These are phyloP conservation scores for Percina caprodes DNA, from an alignment of 2,113 vertebrate species.

Conservation along the genomic window DNA sequence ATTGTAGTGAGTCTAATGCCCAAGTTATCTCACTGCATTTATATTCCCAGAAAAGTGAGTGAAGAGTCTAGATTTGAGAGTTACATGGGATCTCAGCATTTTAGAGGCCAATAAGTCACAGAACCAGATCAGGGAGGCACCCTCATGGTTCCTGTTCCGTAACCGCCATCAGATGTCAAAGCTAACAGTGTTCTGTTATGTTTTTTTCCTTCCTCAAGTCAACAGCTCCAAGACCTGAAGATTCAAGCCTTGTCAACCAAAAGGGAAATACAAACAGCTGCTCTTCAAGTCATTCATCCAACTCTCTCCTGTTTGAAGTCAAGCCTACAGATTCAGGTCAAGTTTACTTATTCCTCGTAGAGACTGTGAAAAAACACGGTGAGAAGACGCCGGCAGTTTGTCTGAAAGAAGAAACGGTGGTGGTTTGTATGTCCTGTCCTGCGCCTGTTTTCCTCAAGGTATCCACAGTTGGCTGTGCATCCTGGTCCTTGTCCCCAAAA, in stretches of 20 bases:
- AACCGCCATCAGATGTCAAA: conserved; percentile 75
- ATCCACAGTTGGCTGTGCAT: conserved; percentile 39
- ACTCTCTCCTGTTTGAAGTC: conserved; percentile 19
- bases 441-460: conserved; percentile 27
- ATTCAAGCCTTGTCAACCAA: conserved; percentile 64
- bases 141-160: conserved; percentile 70
- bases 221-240: conserved; percentile 82
- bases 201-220: conserved; percentile 86
- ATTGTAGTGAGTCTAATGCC: conserved; percentile 2
- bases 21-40: conserved; percentile 21
- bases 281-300: conserved; percentile 35
- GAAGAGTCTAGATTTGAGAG: conserved; percentile 26
- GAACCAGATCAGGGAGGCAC: conserved; percentile 49
- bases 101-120: conserved; percentile 21
- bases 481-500: not conserved
- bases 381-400: conserved; percentile 45
- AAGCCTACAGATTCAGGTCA: conserved; percentile 20
- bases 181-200: conserved; percentile 87
- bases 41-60: conserved; percentile 15
- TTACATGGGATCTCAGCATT: conserved; percentile 10
- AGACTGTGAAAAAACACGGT: conserved; percentile 63
- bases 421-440: conserved; percentile 83
- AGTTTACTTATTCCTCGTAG: conserved; percentile 15
- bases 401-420: conserved; percentile 56
- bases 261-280: conserved; percentile 46